phyloP scores from a whole-genome alignment of 1,140 invertebrate genomes.

The Drosophila parvula region DNA sequence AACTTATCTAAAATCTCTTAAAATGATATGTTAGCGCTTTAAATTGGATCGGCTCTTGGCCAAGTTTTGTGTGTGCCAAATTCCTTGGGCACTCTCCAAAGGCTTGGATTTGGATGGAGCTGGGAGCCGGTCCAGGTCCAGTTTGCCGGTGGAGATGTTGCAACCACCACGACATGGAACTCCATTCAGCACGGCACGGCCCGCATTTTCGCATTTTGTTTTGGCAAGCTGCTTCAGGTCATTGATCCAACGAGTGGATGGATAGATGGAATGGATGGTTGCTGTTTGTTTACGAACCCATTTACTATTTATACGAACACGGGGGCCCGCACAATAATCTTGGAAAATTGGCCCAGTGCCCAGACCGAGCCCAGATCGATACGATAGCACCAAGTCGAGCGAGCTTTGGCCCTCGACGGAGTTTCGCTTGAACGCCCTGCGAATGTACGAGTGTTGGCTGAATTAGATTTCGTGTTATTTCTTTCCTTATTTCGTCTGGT shows the following conservation, averaged over 20 bases:
- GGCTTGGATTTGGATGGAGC: constrained; percentile 9
- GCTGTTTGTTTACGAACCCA: constrained; percentile 27
- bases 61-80: constrained; percentile 13
- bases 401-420: constrained; percentile 26
- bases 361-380: constrained; percentile 11
- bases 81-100: constrained; percentile 13
- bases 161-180: constrained; percentile 12
- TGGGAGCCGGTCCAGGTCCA: constrained; percentile 21
- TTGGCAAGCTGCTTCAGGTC: constrained; percentile 40
- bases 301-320: constrained; percentile 31
- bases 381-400: not conserved
- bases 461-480: constrained; percentile 37
- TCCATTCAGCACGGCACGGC: constrained; percentile 18
- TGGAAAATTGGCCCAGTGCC: constrained; percentile 36
- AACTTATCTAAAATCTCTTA: not conserved
- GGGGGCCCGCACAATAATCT: constrained; percentile 45
- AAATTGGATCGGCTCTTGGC: constrained; percentile 10
- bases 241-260: constrained; percentile 29
- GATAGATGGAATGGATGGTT: not conserved
- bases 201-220: constrained; percentile 54
- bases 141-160: constrained; percentile 32
- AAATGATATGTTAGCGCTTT: not conserved
- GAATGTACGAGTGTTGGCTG: constrained; percentile 17
- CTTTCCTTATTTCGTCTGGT: constrained; percentile 24
- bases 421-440: constrained; percentile 25